phyloP scores from a whole-genome alignment of 2,888 invertebrate genomes.

The Lepidocyrtinus sp. region DNA sequence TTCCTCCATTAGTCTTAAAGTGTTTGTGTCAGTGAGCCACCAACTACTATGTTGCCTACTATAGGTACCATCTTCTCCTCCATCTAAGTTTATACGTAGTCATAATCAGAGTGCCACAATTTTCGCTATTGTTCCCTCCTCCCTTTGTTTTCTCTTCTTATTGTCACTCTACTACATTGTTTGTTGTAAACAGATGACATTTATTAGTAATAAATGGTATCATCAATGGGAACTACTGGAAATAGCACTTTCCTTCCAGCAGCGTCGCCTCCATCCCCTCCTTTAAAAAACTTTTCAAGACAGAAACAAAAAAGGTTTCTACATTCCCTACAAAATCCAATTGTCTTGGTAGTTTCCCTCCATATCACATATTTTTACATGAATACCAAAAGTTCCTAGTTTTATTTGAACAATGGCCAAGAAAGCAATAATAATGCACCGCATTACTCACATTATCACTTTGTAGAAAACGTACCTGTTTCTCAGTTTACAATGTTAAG shows the following conservation, averaged over 20 bases:
- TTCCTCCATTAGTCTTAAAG: background rate
- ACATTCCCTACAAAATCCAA: background rate
- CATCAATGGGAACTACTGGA: slow-evolving; percentile 3
- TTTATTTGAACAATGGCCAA: background rate
- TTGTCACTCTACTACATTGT: slow-evolving; percentile 13
- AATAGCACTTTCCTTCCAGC: background rate
- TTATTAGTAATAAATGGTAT: slow-evolving; percentile 12
- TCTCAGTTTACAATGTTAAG: background rate
- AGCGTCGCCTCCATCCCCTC: background rate
- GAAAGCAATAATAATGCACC: background rate
- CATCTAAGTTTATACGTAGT: background rate
- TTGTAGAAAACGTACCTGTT: background rate
- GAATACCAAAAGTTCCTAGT: background rate
- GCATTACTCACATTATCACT: slow-evolving; percentile 10
- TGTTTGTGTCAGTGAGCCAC: background rate
- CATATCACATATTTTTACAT: background rate
- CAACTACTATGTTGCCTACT: background rate
- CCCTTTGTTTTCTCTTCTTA: background rate
- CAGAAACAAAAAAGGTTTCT: background rate
- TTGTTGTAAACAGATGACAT: slow-evolving; percentile 25
- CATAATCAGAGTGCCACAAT: background rate
- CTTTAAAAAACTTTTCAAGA: background rate
- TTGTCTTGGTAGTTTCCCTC: background rate
- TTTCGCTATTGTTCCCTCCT: background rate
- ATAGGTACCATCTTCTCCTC: background rate